Base-by-base conservation (phyloP, 2,113 vertebrate genomes). In the Lasiurus cinereus region DNA sequence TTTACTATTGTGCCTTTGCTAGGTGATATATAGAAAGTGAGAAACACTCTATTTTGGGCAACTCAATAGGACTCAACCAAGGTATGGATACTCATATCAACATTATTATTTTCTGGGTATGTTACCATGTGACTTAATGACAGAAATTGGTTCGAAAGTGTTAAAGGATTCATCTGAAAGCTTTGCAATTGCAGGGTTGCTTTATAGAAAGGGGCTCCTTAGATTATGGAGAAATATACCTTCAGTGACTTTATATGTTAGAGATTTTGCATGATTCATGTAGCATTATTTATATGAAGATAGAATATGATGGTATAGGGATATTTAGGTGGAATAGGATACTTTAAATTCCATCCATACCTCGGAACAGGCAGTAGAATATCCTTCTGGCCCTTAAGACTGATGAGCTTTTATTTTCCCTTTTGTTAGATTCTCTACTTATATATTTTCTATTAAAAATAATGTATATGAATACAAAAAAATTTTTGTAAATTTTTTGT, bases 401-500 rank as follows among this genome's bases (percentile, higher is more conserved):
- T 36, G 29, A 54, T 48, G 6, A 6, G 24, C 9, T 62, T 83
- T 48, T 43, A 77, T 36, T 91, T 50, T 78, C 33, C 39, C 56
- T 3, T 22, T 73, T 73, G 9, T 79, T 79, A 78, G 24, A 66
- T 5, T 72, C 1, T 59, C 29, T 33, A 66, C 2, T n/a, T 84
- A 64, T 5, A 31, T 22, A 77, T 50, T 59, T 88, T 46, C 24
- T 52, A 33, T 8, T 8, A n/a, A 89, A 82, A 84, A n/a, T n/a
- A 6, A 36, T 52, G 5, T n/a, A 22, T 9, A 29, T 59, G 56
- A 48, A 54, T 62, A n/a, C 1, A 50, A 73, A 50, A 73, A 72
- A 48, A 31, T 24, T 24, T 93, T 69, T 39, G 74, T 64, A 90
- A 76, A 86, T 39, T 69, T 67, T 70, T 59, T 89, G 6, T 48